Conservation (phyloP, 2,797 vertebrate species). For the Enteromius treurensis region DNA sequence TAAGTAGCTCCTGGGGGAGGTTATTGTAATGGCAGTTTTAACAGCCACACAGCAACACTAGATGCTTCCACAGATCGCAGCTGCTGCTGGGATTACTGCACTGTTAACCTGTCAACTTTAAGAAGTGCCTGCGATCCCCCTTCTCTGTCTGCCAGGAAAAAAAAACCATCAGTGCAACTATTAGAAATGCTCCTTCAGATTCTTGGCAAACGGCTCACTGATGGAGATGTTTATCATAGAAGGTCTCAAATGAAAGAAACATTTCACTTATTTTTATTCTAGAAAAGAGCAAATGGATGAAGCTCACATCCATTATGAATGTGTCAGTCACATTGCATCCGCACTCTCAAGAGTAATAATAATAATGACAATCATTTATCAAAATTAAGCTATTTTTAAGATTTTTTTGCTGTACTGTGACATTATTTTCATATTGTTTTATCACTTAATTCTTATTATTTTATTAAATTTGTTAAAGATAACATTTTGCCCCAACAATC, state of each 20-base stretch:
- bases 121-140: slow-evolving; percentile 44
- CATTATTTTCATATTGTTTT: background rate
- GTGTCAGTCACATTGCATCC: background rate
- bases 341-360: background rate
- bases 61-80: slow-evolving; percentile 72
- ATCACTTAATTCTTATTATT: background rate
- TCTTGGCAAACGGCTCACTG: background rate
- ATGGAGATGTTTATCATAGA: background rate
- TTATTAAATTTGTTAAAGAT: background rate
- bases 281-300: background rate
- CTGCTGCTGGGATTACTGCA: slow-evolving; percentile 68
- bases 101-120: slow-evolving; percentile 61
- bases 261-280: background rate
- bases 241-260: background rate
- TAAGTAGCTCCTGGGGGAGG: slow-evolving; percentile 74
- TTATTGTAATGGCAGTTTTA: slow-evolving; percentile 73
- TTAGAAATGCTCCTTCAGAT: slow-evolving; percentile 18
- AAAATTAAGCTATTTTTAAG: background rate
- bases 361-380: background rate
- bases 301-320: background rate
- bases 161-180: background rate
- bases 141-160: slow-evolving; percentile 50
- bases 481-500: background rate
- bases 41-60: slow-evolving; percentile 70
- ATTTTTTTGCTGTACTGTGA: background rate